Percentiles rank a stretch among this genome's conserved stretches.
Conservation (phyloP, 2,888 invertebrate genomes). For the Trimorus sp. region DNA sequence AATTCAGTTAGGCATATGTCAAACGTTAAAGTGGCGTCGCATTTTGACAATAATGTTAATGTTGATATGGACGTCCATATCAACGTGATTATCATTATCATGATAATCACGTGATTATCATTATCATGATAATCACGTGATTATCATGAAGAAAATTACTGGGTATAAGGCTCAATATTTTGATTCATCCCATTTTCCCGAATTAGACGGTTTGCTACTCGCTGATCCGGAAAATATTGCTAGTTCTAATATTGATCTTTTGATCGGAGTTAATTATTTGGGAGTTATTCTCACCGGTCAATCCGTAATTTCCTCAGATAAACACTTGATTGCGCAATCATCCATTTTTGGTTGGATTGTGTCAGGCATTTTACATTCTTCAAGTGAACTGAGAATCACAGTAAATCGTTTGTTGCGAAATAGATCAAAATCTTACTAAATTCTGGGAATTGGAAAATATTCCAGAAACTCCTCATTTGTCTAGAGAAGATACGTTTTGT, state of each 20-base stretch:
- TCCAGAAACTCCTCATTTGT: not conserved
- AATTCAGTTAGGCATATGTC: not conserved
- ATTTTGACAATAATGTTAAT: too few relatives aligned
- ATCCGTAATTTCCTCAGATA: not conserved
- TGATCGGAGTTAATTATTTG: not conserved
- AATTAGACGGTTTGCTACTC: not conserved
- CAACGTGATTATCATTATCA: too few relatives aligned
- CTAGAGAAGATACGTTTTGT: not conserved
- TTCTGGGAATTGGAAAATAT: constrained; percentile 2
- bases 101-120: too few relatives aligned
- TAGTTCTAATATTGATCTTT: not conserved
- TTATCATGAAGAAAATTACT: too few relatives aligned
- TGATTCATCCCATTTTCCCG: not conserved
- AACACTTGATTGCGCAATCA: not conserved
- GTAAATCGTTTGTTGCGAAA: not conserved
- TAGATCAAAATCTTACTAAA: not conserved
- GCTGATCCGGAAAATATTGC: too few relatives aligned
- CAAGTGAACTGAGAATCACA: not conserved
- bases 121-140: too few relatives aligned
- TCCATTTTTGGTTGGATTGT: constrained; percentile 7
- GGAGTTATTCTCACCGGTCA: not conserved
- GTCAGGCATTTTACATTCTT: not conserved
- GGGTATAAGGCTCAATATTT: too few relatives aligned
- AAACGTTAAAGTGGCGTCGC: not conserved
- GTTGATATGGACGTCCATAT: too few relatives aligned